A percentile compares a stretch with the other conserved stretches of the same genome.
These are phyloP conservation scores for Helleia helle DNA, from an alignment of 2,888 invertebrate species.

Conservation along the genomic window DNA sequence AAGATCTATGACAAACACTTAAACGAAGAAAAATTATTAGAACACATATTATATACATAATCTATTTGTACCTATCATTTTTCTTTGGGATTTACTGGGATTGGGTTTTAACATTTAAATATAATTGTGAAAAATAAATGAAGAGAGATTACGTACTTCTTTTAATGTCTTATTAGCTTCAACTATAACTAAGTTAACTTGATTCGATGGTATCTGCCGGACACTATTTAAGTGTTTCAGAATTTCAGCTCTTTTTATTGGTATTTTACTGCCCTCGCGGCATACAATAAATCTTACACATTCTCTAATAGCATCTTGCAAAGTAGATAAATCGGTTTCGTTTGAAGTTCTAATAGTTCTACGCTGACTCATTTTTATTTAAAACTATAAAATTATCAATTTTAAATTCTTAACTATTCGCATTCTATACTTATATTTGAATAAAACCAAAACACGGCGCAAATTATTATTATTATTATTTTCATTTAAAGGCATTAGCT, in stretches of 20 bases:
- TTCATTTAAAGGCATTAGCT: too few species aligned
- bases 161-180: conserved; percentile 44
- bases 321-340: neutral
- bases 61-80: too few species aligned
- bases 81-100: too few species aligned
- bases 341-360: neutral
- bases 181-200: conserved; percentile 34
- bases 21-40: too few species aligned
- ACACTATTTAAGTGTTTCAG: conserved; percentile 37
- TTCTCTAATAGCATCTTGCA: conserved; percentile 34
- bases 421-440: too few species aligned
- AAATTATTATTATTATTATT: too few species aligned
- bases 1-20: too few species aligned
- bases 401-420: neutral
- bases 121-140: too few species aligned
- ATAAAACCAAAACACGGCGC: too few species aligned
- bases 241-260: conserved; percentile 50
- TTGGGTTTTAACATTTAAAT: too few species aligned
- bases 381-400: too few species aligned
- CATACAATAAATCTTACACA: conserved; percentile 51
- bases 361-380: conserved; percentile 9
- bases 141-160: conserved; percentile 21
- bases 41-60: too few species aligned
- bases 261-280: conserved; percentile 55
- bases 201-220: conserved; percentile 33